These are phyloP conservation scores for Ciconia stormi DNA, from an alignment of 2,113 vertebrate species.

Conservation along the genomic window DNA sequence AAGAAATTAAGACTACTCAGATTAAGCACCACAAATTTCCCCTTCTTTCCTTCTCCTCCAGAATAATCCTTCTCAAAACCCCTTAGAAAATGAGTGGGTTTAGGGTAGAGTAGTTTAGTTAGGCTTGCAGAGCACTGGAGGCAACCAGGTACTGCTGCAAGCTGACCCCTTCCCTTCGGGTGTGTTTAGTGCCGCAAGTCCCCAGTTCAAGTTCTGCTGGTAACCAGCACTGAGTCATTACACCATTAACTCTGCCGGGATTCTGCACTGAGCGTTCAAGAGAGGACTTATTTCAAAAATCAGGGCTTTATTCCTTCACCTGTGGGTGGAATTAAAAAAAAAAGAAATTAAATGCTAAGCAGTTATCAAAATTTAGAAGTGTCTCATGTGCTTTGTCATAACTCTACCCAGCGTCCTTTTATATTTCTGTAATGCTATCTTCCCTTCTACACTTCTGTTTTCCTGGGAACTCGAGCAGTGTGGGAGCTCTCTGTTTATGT, in stretches of 20 bases:
- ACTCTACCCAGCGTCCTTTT: neutral
- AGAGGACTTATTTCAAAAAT: neutral
- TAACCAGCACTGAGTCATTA: neutral
- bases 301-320: neutral
- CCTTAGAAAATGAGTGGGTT: neutral
- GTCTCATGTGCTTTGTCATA: neutral
- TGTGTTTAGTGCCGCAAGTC: neutral
- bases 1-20: neutral
- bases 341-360: neutral
- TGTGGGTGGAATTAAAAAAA: constrained; percentile 1
- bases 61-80: neutral
- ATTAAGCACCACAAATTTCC: neutral
- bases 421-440: neutral
- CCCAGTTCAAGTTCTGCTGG: neutral
- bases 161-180: neutral
- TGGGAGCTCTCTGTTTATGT: neutral
- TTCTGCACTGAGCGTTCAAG: neutral
- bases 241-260: neutral
- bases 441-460: neutral
- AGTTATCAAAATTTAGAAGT: neutral
- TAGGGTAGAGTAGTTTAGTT: neutral
- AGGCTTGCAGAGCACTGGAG: neutral
- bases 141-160: neutral
- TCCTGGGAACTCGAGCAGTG: neutral
- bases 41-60: neutral